Evolutionary conservation across 2,888 invertebrate genomes (phyloP).

Genomic region (Lasioglossum leucozonium): DNA sequence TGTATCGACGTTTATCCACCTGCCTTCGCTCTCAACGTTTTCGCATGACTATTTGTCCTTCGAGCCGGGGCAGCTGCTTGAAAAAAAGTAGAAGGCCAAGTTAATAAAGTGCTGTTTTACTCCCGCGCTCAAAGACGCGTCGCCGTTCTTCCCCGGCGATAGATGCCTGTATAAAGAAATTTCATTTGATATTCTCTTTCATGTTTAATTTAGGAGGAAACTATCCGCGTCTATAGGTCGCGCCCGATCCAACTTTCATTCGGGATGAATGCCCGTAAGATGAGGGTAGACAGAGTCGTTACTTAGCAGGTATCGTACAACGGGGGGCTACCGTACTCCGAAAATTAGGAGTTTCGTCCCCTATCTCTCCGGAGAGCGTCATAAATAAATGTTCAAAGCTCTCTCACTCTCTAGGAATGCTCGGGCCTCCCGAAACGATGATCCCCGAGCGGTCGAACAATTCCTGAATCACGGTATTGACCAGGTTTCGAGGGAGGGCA

Average conservation of each 20-base stretch:
- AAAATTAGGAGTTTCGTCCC: conserved; percentile 11
- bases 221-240: too few species aligned
- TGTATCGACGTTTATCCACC: background rate
- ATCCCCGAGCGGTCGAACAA: conserved; percentile 6
- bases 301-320: background rate
- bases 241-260: background rate
- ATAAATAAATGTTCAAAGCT: conserved; percentile 3
- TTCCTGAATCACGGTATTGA: conserved; percentile 16
- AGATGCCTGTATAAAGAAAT: background rate
- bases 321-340: background rate
- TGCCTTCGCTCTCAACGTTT: background rate
- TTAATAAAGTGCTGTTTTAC: background rate
- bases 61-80: background rate
- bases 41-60: too few species aligned
- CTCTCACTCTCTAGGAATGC: background rate
- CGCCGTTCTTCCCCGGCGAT: background rate
- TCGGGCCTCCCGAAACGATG: background rate
- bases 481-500: conserved; percentile 35
- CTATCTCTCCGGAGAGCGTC: conserved; percentile 13
- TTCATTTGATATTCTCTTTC: background rate
- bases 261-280: background rate
- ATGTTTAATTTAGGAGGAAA: background rate
- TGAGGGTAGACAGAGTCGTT: conserved; percentile 4
- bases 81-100: background rate
- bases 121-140: too few species aligned